Evolutionary conservation across 1,140 invertebrate genomes (phyloP).

Genomic region (Cherax quadricarinatus): DNA sequence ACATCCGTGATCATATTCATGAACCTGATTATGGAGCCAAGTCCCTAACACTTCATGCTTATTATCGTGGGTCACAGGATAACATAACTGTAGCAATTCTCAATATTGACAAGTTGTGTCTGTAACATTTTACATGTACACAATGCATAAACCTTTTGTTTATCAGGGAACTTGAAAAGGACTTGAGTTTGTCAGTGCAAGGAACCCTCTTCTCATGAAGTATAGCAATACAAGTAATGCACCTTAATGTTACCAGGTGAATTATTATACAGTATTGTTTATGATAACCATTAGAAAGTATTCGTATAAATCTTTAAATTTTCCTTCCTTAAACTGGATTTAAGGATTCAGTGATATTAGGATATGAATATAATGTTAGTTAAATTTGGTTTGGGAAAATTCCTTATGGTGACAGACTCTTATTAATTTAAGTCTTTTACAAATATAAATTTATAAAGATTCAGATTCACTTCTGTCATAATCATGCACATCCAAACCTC

Average conservation of each 20-base stretch:
- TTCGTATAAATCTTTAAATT: too few species aligned
- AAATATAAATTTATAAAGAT: neutral
- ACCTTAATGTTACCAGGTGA: too few species aligned
- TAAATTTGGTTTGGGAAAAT: neutral
- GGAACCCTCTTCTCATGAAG: neutral
- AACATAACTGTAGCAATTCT: slow-evolving; percentile 97
- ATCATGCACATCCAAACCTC: neutral
- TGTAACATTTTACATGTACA: neutral
- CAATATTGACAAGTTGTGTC: slow-evolving; percentile 82
- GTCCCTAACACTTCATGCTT: slow-evolving; percentile 92
- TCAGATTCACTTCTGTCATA: slow-evolving; percentile 1
- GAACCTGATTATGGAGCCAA: slow-evolving; percentile 93
- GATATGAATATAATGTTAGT: neutral
- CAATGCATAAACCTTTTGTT: neutral
- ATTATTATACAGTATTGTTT: too few species aligned
- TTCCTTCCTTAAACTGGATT: neutral
- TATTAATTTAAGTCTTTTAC: neutral
- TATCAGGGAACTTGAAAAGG: neutral
- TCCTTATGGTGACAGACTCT: neutral
- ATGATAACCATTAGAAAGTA: too few species aligned
- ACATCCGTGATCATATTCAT: slow-evolving; percentile 87
- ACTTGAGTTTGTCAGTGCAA: slow-evolving; percentile 14
- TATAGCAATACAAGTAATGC: too few species aligned
- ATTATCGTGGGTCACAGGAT: slow-evolving; percentile 92
- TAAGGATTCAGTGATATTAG: neutral